Evolutionary conservation across 1,140 invertebrate genomes (phyloP).

Genomic region (Triops longicaudatus): DNA sequence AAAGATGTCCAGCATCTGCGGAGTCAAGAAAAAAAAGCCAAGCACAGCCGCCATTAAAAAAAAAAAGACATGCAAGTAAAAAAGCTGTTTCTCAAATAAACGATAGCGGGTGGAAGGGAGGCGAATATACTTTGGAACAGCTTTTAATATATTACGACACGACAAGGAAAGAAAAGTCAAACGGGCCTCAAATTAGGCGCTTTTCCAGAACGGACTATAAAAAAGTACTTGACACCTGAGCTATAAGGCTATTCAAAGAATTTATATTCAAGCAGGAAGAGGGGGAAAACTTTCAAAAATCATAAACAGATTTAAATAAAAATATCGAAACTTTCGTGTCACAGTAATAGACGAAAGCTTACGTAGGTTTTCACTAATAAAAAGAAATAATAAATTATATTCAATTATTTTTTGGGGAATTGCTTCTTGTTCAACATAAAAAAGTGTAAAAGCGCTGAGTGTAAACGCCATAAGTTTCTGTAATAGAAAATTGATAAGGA

Average conservation of each 20-base stretch:
- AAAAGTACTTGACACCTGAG: neutral
- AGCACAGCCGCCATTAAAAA: neutral
- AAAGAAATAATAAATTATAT: no score
- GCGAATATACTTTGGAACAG: neutral
- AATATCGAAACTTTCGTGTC: no score
- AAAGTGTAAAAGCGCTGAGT: no score
- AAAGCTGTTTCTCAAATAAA: neutral
- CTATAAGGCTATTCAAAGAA: neutral
- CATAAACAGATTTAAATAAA: no score
- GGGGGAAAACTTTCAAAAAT: neutral
- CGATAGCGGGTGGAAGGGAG: neutral
- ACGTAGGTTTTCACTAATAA: no score
- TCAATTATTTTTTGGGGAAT: no score
- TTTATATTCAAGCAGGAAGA: neutral
- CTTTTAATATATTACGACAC: neutral
- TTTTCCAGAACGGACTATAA: neutral
- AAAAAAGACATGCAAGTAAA: neutral
- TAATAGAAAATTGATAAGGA: no score
- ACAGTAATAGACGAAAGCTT: no score
- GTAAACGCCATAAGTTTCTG: no score
- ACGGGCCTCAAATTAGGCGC: neutral
- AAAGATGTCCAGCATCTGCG: constrained; percentile 2
- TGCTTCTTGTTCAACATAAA: no score
- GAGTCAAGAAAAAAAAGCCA: neutral
- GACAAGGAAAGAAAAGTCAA: neutral